These are phyloP conservation scores for Antheraea pernyi DNA, from an alignment of 1,140 invertebrate species.

Conservation along the genomic window DNA sequence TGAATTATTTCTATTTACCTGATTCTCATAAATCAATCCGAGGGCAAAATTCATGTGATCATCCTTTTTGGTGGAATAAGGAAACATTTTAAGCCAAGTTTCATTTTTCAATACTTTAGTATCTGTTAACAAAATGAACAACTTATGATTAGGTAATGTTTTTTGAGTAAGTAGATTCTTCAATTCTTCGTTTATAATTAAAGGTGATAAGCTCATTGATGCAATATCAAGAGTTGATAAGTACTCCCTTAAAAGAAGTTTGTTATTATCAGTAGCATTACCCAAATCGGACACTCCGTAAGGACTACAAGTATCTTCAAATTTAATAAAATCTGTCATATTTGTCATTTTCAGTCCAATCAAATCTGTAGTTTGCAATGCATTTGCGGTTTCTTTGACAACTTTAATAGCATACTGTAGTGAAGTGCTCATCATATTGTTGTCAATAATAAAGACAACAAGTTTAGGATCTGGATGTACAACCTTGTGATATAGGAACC, in stretches of 20 bases:
- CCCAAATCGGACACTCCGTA: slow-evolving; percentile 59
- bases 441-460: slow-evolving; percentile 68
- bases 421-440: slow-evolving; percentile 52
- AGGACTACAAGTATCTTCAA: slow-evolving; percentile 63
- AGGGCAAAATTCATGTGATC: slow-evolving; percentile 55
- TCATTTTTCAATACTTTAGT: slow-evolving; percentile 62
- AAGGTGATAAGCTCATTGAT: slow-evolving; percentile 40
- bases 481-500: slow-evolving; percentile 69
- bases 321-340: slow-evolving; percentile 64
- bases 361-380: slow-evolving; percentile 58
- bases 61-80: slow-evolving; percentile 41
- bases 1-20: slow-evolving; percentile 53
- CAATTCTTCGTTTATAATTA: slow-evolving; percentile 52
- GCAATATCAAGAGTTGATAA: slow-evolving; percentile 52
- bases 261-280: slow-evolving; percentile 72
- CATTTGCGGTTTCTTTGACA: slow-evolving; percentile 60
- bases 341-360: slow-evolving; percentile 67
- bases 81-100: slow-evolving; percentile 63
- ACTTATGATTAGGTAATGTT: slow-evolving; percentile 51
- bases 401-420: slow-evolving; percentile 64
- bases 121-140: slow-evolving; percentile 67
- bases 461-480: slow-evolving; percentile 70
- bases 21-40: slow-evolving; percentile 58
- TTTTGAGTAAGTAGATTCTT: slow-evolving; percentile 47
- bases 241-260: slow-evolving; percentile 62